Percentiles rank a stretch among this genome's conserved stretches.
phyloP scores from a whole-genome alignment of 2,113 vertebrate genomes.

The Crotalus tigris region DNA sequence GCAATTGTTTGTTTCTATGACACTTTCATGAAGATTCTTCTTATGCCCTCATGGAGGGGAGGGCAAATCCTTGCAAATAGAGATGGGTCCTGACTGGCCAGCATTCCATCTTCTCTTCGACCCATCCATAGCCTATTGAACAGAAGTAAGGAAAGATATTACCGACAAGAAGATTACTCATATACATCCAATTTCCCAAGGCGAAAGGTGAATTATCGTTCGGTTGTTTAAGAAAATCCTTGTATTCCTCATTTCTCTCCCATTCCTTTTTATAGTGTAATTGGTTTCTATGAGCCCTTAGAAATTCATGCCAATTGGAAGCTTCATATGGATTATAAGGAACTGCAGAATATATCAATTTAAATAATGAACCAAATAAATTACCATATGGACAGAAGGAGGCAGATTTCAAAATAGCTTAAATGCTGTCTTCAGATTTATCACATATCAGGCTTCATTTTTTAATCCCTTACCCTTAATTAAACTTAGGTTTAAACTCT shows the following conservation, averaged over 20 bases:
- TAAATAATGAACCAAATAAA: background rate
- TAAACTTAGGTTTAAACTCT: background rate
- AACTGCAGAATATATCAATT: background rate
- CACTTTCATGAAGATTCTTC: conserved; percentile 28
- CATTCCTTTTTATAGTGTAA: background rate
- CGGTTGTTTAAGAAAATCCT: background rate
- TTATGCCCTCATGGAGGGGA: background rate
- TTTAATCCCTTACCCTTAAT: background rate
- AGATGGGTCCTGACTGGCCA: conserved; percentile 1
- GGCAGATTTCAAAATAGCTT: background rate
- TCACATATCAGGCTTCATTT: background rate
- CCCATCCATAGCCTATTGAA: background rate
- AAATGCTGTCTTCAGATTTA: background rate
- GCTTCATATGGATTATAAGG: background rate
- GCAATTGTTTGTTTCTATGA: conserved; percentile 26
- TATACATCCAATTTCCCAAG: background rate
- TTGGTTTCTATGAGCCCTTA: background rate
- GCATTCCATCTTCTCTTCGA: conserved; percentile 14
- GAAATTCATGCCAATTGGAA: background rate
- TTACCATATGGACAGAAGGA: background rate
- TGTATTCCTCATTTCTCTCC: background rate
- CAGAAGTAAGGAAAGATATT: background rate
- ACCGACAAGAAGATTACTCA: background rate
- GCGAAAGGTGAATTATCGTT: background rate
- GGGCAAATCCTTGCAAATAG: background rate